These are phyloP conservation scores for Triplophysa tibetana DNA, from an alignment of 2,113 vertebrate species.

Conservation along the genomic window DNA sequence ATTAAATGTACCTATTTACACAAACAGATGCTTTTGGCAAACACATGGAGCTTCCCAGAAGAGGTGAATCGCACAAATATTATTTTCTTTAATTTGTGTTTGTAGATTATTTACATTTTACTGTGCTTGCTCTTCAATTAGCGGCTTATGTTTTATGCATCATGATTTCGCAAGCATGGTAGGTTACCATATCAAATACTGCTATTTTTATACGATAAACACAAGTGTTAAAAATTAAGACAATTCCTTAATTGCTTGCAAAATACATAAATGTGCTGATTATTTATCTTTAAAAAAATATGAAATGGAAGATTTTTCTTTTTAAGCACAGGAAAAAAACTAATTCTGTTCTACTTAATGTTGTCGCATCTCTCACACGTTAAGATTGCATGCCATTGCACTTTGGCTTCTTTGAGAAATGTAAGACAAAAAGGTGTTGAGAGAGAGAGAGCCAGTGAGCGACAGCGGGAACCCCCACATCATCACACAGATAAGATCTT, in stretches of 20 bases:
- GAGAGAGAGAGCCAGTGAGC: neutral
- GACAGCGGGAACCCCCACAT: neutral
- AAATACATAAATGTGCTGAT: neutral
- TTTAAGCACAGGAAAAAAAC: too few relatives aligned
- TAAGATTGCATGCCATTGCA: slow-evolving; percentile 11
- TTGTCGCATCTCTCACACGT: neutral
- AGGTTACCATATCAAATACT: neutral
- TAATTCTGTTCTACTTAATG: neutral
- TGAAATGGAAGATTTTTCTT: too few relatives aligned
- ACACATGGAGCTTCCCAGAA: slow-evolving; percentile 7
- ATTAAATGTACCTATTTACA: neutral
- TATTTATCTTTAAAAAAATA: neutral
- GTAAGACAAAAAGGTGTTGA: neutral
- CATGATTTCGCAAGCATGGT: neutral
- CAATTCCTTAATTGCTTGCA: neutral
- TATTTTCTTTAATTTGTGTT: slow-evolving; percentile 9
- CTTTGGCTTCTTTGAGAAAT: neutral
- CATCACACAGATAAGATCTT: slow-evolving; percentile 5
- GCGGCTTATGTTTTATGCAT: neutral
- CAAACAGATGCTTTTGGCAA: slow-evolving; percentile 27
- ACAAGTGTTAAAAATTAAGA: neutral
- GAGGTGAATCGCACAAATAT: slow-evolving; percentile 1
- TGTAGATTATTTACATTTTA: slow-evolving; percentile 4
- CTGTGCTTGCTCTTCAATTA: slow-evolving; percentile 4
- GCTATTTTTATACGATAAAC: neutral